A percentile compares a stretch with the other conserved stretches of the same genome.
Evolutionary conservation across 1,140 invertebrate species (phyloP).

Genomic region (Eubasilissa regina): DNA sequence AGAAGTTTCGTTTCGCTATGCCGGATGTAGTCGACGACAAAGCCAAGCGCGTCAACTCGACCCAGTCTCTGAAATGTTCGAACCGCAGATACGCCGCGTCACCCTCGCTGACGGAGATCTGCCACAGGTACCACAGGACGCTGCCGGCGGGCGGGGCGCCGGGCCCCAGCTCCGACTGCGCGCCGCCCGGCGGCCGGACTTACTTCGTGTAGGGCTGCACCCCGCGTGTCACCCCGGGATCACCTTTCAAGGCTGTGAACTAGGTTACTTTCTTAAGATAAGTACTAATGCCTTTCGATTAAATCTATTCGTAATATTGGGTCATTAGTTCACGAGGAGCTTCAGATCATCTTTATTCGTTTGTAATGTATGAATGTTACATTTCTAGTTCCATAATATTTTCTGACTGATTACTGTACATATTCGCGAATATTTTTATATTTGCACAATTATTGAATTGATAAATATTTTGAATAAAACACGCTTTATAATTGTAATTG

Average conservation of each 20-base stretch:
- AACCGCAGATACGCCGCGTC: constrained; percentile 46
- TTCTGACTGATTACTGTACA: too few species aligned
- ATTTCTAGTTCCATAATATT: too few species aligned
- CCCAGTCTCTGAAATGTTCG: constrained; percentile 48
- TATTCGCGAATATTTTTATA: too few species aligned
- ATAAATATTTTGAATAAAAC: too few species aligned
- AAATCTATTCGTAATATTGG: too few species aligned
- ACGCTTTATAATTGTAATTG: too few species aligned
- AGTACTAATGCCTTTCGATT: constrained; percentile 51
- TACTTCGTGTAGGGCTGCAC: constrained; percentile 57
- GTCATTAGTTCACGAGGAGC: too few species aligned
- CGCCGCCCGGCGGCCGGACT: constrained; percentile 47
- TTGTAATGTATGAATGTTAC: too few species aligned
- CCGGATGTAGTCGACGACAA: constrained; percentile 73
- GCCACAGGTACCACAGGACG: constrained; percentile 43
- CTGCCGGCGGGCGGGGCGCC: constrained; percentile 9
- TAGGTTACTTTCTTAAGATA: constrained; percentile 51
- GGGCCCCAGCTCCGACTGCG: constrained; percentile 3
- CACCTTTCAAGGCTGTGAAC: constrained; percentile 53
- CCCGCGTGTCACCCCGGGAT: background rate
- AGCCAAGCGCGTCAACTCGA: constrained; percentile 10
- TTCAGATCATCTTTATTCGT: too few species aligned
- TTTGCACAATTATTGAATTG: too few species aligned
- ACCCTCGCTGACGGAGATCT: constrained; percentile 31
- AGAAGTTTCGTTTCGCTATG: constrained; percentile 84